phyloP scores from a whole-genome alignment of 2,113 vertebrate species.

The Clupea harengus region DNA sequence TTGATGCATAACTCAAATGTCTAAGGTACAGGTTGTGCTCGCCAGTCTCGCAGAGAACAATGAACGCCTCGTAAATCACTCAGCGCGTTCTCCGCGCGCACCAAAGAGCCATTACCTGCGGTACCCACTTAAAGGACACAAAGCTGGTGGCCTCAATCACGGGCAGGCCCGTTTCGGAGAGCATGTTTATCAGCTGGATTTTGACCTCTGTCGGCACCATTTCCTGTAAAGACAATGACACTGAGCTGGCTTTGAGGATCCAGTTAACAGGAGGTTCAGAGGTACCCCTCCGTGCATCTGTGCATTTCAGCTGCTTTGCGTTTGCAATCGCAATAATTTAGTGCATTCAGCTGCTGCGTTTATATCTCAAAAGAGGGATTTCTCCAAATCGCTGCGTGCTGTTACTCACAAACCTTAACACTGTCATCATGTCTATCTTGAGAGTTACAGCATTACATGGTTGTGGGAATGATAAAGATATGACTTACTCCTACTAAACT shows the following conservation, averaged over 20 bases:
- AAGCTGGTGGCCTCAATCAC: conserved; percentile 94
- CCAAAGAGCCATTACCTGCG: conserved; percentile 80
- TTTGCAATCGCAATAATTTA: conserved; percentile 29
- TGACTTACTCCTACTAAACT: conserved; percentile 37
- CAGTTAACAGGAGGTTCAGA: conserved; percentile 39
- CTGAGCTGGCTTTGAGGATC: conserved; percentile 48
- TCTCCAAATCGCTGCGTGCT: conserved; percentile 31
- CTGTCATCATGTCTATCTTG: conserved; percentile 44
- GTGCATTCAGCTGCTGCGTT: conserved; percentile 20
- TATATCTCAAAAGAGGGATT: conserved; percentile 8
- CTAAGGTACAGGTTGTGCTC: conserved; percentile 22
- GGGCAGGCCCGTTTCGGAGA: conserved; percentile 86
- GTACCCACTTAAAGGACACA: conserved; percentile 93
- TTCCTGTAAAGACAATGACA: conserved; percentile 71
- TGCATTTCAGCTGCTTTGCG: conserved; percentile 17
- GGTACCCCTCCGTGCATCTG: conserved; percentile 31
- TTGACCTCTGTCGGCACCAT: conserved; percentile 86
- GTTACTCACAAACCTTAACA: conserved; percentile 32
- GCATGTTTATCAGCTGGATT: conserved; percentile 89
- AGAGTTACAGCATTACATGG: conserved; percentile 31
- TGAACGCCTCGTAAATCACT: conserved; percentile 61
- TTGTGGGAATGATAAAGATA: conserved; percentile 52
- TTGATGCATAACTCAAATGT: conserved; percentile 35
- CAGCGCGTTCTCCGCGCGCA: conserved; percentile 45
- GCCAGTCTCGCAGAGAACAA: conserved; percentile 45